Percentiles rank a stretch among this genome's conserved stretches.
These are phyloP conservation scores for Myotis daubentonii DNA, from an alignment of 2,797 vertebrate species.

Conservation along the genomic window DNA sequence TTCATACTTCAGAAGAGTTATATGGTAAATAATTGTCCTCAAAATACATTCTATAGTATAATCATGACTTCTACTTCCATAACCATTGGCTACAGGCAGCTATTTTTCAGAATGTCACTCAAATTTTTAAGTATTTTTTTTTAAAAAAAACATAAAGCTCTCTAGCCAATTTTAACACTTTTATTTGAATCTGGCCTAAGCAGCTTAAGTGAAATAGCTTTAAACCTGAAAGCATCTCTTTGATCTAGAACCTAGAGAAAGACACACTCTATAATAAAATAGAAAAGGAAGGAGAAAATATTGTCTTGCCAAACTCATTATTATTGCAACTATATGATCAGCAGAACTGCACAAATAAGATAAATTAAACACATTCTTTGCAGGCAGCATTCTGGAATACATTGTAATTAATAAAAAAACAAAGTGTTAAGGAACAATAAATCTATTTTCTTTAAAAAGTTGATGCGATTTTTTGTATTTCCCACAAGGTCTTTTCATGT, in stretches of 20 bases:
- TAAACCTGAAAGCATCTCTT: conserved; percentile 72
- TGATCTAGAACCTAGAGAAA: conserved; percentile 60
- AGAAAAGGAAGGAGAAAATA: conserved; percentile 23
- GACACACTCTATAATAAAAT: neutral
- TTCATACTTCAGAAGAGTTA: conserved; percentile 74
- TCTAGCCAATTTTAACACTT: conserved; percentile 77
- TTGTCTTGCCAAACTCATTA: conserved; percentile 10
- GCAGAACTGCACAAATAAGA: conserved; percentile 61
- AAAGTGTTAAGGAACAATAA: conserved; percentile 49
- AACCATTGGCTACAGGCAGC: conserved; percentile 49
- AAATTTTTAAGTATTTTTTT: conserved; percentile 49
- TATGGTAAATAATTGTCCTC: conserved; percentile 46
- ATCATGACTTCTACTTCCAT: conserved; percentile 72
- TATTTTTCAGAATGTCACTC: conserved; percentile 14
- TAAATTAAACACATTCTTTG: conserved; percentile 62
- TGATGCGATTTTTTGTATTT: conserved; percentile 45
- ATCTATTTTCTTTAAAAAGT: conserved; percentile 50
- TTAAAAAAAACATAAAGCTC: conserved; percentile 59
- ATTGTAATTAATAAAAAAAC: conserved; percentile 53
- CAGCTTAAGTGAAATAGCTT: conserved; percentile 51
- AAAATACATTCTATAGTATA: conserved; percentile 67
- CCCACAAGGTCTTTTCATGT: conserved; percentile 52
- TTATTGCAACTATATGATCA: conserved; percentile 64
- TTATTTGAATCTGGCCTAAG: conserved; percentile 67
- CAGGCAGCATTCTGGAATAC: conserved; percentile 49